Evolutionary conservation across 2,888 invertebrate genomes (phyloP).

Genomic region (Hylaea fasciaria): DNA sequence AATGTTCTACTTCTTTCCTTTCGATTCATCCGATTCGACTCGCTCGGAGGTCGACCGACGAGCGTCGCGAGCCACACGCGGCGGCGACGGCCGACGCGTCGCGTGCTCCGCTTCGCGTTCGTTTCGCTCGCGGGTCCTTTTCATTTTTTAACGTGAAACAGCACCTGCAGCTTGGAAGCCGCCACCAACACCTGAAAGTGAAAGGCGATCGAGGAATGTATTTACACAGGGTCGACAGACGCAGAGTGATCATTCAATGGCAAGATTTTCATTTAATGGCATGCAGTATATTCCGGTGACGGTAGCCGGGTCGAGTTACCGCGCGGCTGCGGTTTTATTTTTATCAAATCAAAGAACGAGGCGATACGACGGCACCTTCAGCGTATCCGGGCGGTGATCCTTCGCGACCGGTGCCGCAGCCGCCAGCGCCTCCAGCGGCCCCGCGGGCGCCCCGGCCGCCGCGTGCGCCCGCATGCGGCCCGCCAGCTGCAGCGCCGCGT

Average conservation of each 20-base stretch:
- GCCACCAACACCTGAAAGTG: slow-evolving; percentile 47
- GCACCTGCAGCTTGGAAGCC: slow-evolving; percentile 49
- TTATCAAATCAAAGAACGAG: too few relatives aligned
- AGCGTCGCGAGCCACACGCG: too few relatives aligned
- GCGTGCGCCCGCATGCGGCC: slow-evolving; percentile 23
- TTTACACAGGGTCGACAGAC: too few relatives aligned
- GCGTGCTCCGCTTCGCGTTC: too few relatives aligned
- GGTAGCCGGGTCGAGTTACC: too few relatives aligned
- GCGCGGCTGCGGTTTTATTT: too few relatives aligned
- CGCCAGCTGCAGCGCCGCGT: slow-evolving; percentile 40
- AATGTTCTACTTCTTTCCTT: too few relatives aligned
- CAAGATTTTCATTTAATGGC: too few relatives aligned
- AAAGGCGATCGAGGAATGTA: background rate
- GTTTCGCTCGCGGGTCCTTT: background rate
- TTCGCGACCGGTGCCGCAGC: slow-evolving; percentile 24
- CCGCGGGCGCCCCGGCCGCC: slow-evolving; percentile 18
- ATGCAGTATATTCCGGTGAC: too few relatives aligned
- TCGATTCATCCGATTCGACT: too few relatives aligned
- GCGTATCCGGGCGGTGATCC: slow-evolving; percentile 31
- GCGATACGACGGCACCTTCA: slow-evolving; percentile 33
- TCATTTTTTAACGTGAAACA: slow-evolving; percentile 45
- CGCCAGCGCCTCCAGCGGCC: slow-evolving; percentile 36
- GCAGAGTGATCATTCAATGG: too few relatives aligned
- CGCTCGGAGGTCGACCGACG: too few relatives aligned
- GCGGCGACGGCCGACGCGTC: background rate